phyloP scores from a whole-genome alignment of 1,140 invertebrate species.

The Heliconius nattereri region DNA sequence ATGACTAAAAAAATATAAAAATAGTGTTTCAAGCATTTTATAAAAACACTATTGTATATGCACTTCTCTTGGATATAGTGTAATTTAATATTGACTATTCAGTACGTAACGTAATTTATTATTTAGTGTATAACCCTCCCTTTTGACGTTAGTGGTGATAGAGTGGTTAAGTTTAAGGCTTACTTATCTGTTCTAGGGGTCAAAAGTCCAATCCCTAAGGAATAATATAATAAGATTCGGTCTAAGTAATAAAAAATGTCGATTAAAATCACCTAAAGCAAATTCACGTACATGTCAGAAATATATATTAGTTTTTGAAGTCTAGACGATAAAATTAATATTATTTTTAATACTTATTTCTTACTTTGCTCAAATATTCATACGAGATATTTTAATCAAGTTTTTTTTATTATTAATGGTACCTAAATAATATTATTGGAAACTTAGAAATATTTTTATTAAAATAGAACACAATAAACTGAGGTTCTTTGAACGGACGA shows the following conservation, averaged over 20 bases:
- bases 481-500: not conserved
- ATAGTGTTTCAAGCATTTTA: no score
- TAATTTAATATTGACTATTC: not conserved
- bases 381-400: not conserved
- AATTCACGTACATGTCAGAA: not conserved
- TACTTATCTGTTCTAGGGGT: not conserved
- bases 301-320: not conserved
- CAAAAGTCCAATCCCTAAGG: not conserved
- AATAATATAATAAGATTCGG: not conserved
- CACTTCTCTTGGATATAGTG: not conserved
- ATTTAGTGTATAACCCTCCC: not conserved
- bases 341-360: not conserved
- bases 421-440: not conserved
- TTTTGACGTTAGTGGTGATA: not conserved
- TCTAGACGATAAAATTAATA: not conserved
- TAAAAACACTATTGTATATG: not conserved
- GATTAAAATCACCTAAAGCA: not conserved
- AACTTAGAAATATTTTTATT: not conserved
- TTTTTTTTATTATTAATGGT: not conserved
- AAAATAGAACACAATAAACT: slow-evolving; percentile 1
- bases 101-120: not conserved
- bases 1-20: no score
- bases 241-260: not conserved
- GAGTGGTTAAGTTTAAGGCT: not conserved
- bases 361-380: not conserved